These are phyloP conservation scores for Lasiurus borealis DNA, from an alignment of 2,113 vertebrate species.

Conservation along the genomic window DNA sequence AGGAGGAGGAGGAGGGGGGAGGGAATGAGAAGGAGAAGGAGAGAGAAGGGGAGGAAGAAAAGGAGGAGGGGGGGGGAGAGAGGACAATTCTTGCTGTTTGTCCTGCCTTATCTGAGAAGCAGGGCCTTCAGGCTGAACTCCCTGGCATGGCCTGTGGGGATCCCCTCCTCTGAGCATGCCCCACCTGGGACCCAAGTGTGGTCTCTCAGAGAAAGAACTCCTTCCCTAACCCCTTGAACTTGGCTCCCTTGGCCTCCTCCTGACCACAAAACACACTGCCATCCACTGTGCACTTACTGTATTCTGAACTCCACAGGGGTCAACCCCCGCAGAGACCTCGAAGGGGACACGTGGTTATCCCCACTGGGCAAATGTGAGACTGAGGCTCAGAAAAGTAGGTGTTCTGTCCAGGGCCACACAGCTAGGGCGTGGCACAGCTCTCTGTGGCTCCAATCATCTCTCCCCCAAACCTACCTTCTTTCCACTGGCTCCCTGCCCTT, in stretches of 20 bases:
- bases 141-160: not conserved
- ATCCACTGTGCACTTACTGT: not conserved
- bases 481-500: not conserved
- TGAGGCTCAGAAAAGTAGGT: not conserved
- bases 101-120: constrained; percentile 1
- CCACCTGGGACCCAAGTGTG: not conserved
- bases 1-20: not conserved
- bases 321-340: not conserved
- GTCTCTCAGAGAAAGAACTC: not conserved
- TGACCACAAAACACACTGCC: not conserved
- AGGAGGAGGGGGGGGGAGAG: not conserved
- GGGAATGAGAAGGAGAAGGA: not conserved
- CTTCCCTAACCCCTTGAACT: not conserved
- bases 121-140: not conserved
- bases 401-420: not conserved
- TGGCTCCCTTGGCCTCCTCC: not conserved
- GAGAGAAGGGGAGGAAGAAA: not conserved
- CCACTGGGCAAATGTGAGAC: not conserved
- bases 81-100: not conserved
- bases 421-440: not conserved
- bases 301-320: not conserved
- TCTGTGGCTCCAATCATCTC: not conserved
- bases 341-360: not conserved
- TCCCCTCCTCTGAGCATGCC: not conserved
- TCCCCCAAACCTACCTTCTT: not conserved